Conservation (phyloP, 2,888 invertebrate genomes). For the Phrixothrix hirtus region DNA sequence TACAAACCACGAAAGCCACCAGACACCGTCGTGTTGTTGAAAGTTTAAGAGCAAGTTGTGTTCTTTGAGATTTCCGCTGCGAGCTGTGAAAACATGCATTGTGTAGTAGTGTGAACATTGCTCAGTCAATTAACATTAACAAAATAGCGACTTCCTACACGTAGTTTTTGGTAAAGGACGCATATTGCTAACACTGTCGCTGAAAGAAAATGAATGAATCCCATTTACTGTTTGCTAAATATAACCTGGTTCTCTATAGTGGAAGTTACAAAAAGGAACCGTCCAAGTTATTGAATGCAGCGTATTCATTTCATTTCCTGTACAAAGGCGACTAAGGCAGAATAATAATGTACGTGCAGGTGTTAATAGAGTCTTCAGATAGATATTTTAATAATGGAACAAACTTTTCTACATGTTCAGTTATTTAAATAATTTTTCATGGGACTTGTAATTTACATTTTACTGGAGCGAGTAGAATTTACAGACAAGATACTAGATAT, state of each 20-base stretch:
- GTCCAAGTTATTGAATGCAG: conserved; percentile 21
- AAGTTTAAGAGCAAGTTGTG: conserved; percentile 21
- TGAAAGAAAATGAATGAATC: conserved; percentile 3
- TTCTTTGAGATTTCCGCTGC: conserved; percentile 26
- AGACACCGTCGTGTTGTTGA: conserved; percentile 16
- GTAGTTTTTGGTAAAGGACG: neutral
- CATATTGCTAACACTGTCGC: no score
- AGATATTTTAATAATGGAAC: no score
- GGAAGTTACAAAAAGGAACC: conserved; percentile 16
- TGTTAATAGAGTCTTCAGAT: no score
- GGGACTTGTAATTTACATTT: conserved; percentile 7
- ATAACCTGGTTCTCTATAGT: conserved; percentile 10
- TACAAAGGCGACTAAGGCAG: conserved; percentile 1
- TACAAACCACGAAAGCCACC: conserved; percentile 17
- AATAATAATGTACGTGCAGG: no score
- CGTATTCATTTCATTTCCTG: conserved; percentile 12
- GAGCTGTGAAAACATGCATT: conserved; percentile 28
- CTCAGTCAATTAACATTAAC: conserved; percentile 28
- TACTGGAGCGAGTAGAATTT: neutral
- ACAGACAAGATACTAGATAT: conserved; percentile 12
- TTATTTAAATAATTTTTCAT: conserved; percentile 8
- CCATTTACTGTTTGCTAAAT: neutral
- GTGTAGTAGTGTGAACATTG: conserved; percentile 27
- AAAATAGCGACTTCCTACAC: conserved; percentile 14
- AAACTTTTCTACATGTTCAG: no score